Evolutionary conservation across 2,888 invertebrate genomes (phyloP).

Genomic region (Euzetes globulus): DNA sequence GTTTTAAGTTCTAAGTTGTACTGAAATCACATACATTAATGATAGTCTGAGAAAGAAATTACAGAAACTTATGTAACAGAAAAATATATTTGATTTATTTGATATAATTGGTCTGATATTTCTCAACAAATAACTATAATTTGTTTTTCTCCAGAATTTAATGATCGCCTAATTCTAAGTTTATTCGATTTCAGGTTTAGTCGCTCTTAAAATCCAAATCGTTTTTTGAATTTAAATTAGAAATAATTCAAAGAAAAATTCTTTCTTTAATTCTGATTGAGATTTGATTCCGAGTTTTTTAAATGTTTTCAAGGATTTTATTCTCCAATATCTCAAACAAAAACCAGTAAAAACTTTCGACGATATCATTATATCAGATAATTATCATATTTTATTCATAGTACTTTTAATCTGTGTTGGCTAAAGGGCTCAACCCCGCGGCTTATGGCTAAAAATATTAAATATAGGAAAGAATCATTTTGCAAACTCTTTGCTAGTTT

Average conservation of each 20-base stretch:
- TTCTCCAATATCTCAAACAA: neutral
- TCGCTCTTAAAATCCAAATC: neutral
- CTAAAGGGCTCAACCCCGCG: too few relatives aligned
- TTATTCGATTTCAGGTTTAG: conserved; percentile 18
- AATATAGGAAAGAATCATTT: too few relatives aligned
- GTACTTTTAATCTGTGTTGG: too few relatives aligned
- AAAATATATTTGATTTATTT: conserved; percentile 20
- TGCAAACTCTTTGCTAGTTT: too few relatives aligned
- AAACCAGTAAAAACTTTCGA: neutral
- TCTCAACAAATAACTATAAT: conserved; percentile 16
- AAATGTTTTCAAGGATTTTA: neutral
- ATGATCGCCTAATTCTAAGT: conserved; percentile 9
- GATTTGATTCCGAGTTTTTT: neutral
- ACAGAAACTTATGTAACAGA: neutral
- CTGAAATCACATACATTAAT: too few relatives aligned
- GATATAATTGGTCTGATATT: conserved; percentile 10
- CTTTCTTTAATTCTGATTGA: neutral
- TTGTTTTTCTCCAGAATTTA: conserved; percentile 17
- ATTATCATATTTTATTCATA: too few relatives aligned
- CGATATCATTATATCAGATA: too few relatives aligned
- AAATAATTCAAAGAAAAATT: conserved; percentile 5
- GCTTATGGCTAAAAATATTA: too few relatives aligned
- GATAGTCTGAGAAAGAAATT: too few relatives aligned
- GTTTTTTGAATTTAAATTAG: conserved; percentile 18
- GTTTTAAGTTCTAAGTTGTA: too few relatives aligned